Base-by-base conservation (phyloP, 2,797 vertebrate species). In the Chloroceryle amazona region DNA sequence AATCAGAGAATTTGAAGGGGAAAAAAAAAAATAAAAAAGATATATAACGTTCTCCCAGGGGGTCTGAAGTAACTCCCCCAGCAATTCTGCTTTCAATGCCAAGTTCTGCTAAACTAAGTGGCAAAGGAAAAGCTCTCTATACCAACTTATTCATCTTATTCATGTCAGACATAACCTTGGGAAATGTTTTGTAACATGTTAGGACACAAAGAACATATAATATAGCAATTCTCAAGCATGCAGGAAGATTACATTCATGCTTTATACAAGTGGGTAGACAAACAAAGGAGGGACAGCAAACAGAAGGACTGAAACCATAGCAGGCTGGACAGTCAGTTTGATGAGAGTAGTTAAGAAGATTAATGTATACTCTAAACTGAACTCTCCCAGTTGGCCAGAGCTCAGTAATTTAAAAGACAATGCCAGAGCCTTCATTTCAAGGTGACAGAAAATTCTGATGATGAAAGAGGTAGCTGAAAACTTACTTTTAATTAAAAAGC, bases 401-500 rank as follows among this genome's bases (percentile, higher is more conserved):
- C 62, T 96, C 95, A 89, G 37, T 93, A 95, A 97, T 95, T 97
- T 96, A 96, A 96, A 96, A 97, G 95, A 97, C 96, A 97, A 97
- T 86, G 86, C 81, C 81, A 81, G 67, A 93, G 81, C 28, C 58
- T 94, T 97, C 94, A 96, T 93, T 97, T 98, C 93, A 98, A 98
- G 97, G 96, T 97, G 97, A 98, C 80, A 97, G 79, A 96, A 97
- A 96, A 96, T 95, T 96, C 57, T 88, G 90, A 94, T 96, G 93
- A 98, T 94, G 89, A 97, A 97, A 97, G 96, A 96, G 75, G 79
- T 81, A 91, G 91, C 88, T 95, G 81, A 95, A 97, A 98, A 94
- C 86, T 93, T 95, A 84, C 76, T 97, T 97, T 95, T 97, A 97
- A 98, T 98, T 97, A 98, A 98, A 97, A 95, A 94, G 91, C 72